Evolutionary conservation across 2,888 invertebrate genomes (phyloP).

Genomic region (Amorpha juglandis): DNA sequence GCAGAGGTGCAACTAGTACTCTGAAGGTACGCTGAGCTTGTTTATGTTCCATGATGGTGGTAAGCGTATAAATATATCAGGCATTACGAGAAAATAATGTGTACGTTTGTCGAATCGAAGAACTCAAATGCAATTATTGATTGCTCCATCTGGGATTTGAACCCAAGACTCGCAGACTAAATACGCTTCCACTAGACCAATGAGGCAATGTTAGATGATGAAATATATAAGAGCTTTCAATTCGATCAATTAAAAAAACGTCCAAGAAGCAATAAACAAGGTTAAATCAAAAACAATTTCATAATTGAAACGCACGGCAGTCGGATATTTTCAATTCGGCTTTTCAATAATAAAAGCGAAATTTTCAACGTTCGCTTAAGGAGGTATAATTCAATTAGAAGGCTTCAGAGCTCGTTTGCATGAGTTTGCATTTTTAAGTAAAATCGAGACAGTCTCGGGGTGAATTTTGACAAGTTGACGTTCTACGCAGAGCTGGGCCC

Average conservation of each 20-base stretch:
- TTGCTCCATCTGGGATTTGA: too few relatives aligned
- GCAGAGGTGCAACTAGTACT: too few relatives aligned
- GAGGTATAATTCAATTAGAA: slow-evolving; percentile 77
- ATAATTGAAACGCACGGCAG: slow-evolving; percentile 67
- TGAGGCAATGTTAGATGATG: neutral
- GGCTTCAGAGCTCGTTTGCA: slow-evolving; percentile 78
- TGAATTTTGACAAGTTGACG: slow-evolving; percentile 72
- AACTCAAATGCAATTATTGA: too few relatives aligned
- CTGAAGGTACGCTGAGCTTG: too few relatives aligned
- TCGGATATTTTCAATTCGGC: slow-evolving; percentile 68
- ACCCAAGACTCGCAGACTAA: too few relatives aligned
- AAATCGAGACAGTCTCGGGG: slow-evolving; percentile 64
- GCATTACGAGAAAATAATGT: too few relatives aligned
- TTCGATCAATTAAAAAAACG: neutral
- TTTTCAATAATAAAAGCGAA: slow-evolving; percentile 67
- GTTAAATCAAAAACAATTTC: slow-evolving; percentile 46
- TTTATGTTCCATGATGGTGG: too few relatives aligned
- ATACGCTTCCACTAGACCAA: too few relatives aligned
- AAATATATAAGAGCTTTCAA: too few relatives aligned
- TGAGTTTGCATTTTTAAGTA: slow-evolving; percentile 81
- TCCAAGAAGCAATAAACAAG: slow-evolving; percentile 11
- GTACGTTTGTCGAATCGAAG: too few relatives aligned
- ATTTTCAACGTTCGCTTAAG: slow-evolving; percentile 70
- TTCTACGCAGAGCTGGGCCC: slow-evolving; percentile 48
- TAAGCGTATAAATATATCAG: too few relatives aligned